phyloP scores from a whole-genome alignment of 2,888 invertebrate genomes.

The Ochropleura leucogaster region DNA sequence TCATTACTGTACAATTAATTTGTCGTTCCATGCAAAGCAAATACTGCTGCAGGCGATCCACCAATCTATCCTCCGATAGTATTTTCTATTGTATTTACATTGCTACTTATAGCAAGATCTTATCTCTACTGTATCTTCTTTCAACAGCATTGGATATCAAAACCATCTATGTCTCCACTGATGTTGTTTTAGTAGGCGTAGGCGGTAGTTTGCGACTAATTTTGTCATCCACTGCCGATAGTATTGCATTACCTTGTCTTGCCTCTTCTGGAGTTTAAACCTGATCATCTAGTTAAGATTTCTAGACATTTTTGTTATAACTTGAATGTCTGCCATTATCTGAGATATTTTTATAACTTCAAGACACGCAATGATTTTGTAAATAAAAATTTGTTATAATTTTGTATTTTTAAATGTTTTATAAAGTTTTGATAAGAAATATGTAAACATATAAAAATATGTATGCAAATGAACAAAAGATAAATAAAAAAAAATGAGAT shows the following conservation, averaged over 20 bases:
- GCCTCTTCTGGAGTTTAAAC: slow-evolving; percentile 35
- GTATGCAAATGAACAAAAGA: neutral
- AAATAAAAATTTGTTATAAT: no score
- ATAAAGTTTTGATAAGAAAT: no score
- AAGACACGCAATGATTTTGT: slow-evolving; percentile 20
- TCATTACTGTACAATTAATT: slow-evolving; percentile 85
- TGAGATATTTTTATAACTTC: slow-evolving; percentile 9
- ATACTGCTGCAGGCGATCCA: slow-evolving; percentile 74
- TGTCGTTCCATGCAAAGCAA: slow-evolving; percentile 78
- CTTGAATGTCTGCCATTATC: slow-evolving; percentile 31
- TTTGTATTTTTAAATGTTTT: no score
- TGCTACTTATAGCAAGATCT: slow-evolving; percentile 11
- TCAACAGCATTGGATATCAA: slow-evolving; percentile 31
- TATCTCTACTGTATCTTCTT: neutral
- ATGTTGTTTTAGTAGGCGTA: slow-evolving; percentile 13
- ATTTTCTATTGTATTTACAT: slow-evolving; percentile 53
- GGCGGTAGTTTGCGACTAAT: slow-evolving; percentile 46
- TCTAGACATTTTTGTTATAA: slow-evolving; percentile 33
- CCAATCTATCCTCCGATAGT: slow-evolving; percentile 41
- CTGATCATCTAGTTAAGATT: slow-evolving; percentile 32
- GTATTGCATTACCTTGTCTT: slow-evolving; percentile 53
- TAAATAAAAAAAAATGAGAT: neutral
- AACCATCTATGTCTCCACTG: neutral
- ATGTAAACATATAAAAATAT: no score
- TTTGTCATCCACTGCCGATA: slow-evolving; percentile 43